These are phyloP conservation scores for Onychorhynchus coronatus DNA, from an alignment of 2,113 vertebrate species.

Conservation along the genomic window DNA sequence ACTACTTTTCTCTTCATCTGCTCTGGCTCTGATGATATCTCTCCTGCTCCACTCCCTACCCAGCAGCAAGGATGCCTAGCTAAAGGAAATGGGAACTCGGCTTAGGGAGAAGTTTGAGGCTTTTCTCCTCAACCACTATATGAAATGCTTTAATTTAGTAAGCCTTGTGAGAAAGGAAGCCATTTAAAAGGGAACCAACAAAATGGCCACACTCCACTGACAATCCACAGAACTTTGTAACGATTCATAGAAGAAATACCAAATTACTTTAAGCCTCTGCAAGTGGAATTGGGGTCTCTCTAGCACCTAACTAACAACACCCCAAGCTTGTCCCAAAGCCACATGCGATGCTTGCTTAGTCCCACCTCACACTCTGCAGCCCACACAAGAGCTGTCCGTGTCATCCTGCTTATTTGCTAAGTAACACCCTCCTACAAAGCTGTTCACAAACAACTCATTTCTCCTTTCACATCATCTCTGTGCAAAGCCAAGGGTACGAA, in stretches of 20 bases:
- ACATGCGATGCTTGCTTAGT: background rate
- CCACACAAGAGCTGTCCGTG: conserved; percentile 7
- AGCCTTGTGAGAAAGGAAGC: background rate
- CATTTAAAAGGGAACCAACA: conserved; percentile 1
- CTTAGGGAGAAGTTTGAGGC: background rate
- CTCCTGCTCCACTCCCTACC: background rate
- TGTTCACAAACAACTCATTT: background rate
- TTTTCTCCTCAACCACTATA: background rate
- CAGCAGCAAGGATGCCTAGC: background rate
- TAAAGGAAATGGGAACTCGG: background rate
- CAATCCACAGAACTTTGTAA: background rate
- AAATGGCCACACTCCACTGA: background rate
- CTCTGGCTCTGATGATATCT: background rate
- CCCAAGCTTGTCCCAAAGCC: background rate
- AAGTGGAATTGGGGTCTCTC: background rate
- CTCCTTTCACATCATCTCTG: background rate
- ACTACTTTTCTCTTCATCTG: background rate
- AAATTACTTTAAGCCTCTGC: background rate
- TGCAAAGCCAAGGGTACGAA: background rate
- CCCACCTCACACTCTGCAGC: conserved; percentile 28
- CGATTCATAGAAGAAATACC: background rate
- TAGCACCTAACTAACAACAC: background rate
- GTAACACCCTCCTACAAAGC: conserved; percentile 41
- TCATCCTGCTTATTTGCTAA: background rate
- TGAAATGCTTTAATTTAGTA: background rate